Evolutionary conservation across 2,888 invertebrate species (phyloP), one percentile per base, ranked within the genome.

Genomic region (Acronicta leporina): DNA sequence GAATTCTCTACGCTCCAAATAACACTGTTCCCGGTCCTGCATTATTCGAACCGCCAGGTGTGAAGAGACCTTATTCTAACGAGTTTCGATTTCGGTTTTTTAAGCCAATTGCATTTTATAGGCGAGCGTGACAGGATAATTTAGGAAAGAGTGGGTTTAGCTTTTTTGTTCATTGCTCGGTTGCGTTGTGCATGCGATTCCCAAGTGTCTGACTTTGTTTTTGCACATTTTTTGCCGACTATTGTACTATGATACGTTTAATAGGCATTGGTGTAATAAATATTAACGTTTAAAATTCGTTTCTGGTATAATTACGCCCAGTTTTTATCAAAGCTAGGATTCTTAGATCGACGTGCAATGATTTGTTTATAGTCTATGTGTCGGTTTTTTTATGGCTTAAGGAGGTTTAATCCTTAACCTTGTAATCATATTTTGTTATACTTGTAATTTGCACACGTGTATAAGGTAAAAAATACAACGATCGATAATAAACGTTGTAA

Each of bases 51-150:
- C 15, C 6, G 43, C 9, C 46, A 53, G 59, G 63, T 77, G 67
- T 79, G 56, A 56, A 65, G 53, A 10, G 13, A 73, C 82, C 83
- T 86, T 88, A 87, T 85, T 89, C 88, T 89, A 90, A 91, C 88
- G 88, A 90, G 89, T 90, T 89, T 85, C 87, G 87, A 90, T 90
- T 89, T 86, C 80, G 80, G 80, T 82, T 84, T 83, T 88, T 89
- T 88, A 88, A 90, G 84, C 91, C 94, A 94, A 94, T 94, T 94
- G 94, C 92, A 92, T 92, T 92, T 92, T 92, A 93, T 93, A 92
- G 92, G 86, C 89, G 88, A 92, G 89, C 93, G 91, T 94, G 94
- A 94, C 94, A 94, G 94, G 92, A 93, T 94, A 93, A 94, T 94
- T 92, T 93, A 92, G 84, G 90, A 89, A 92, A 89, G 91, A 85